Evolutionary conservation across 2,797 vertebrate species (phyloP).

Genomic region (Margarornis squamiger): DNA sequence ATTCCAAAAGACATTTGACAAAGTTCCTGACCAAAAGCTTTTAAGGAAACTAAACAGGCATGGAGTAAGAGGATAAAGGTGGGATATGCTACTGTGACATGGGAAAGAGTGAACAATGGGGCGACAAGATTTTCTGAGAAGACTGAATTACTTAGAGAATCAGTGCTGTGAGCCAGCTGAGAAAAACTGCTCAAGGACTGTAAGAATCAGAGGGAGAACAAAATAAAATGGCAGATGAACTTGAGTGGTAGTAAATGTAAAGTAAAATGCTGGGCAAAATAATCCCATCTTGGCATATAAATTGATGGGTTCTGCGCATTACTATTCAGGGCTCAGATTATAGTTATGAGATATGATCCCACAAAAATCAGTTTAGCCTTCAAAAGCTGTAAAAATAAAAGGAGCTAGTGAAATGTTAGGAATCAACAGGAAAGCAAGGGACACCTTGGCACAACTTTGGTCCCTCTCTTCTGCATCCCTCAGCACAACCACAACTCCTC

Average conservation of each 20-base stretch:
- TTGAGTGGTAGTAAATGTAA: background rate
- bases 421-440: background rate
- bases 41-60: slow-evolving; percentile 4
- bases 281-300: background rate
- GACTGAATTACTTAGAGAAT: background rate
- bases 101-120: background rate
- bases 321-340: background rate
- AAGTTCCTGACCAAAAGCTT: slow-evolving; percentile 20
- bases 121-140: background rate
- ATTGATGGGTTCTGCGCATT: background rate
- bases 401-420: background rate
- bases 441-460: background rate
- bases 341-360: background rate
- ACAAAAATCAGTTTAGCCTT: background rate
- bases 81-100: slow-evolving; percentile 7
- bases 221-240: background rate
- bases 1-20: background rate
- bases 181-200: background rate
- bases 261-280: background rate
- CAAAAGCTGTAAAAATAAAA: background rate
- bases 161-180: background rate
- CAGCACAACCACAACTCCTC: background rate
- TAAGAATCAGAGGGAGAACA: background rate
- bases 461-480: background rate
- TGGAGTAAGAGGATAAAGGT: slow-evolving; percentile 30